Conservation (phyloP, 2,113 vertebrate species). For the Vulpes vulpes region DNA sequence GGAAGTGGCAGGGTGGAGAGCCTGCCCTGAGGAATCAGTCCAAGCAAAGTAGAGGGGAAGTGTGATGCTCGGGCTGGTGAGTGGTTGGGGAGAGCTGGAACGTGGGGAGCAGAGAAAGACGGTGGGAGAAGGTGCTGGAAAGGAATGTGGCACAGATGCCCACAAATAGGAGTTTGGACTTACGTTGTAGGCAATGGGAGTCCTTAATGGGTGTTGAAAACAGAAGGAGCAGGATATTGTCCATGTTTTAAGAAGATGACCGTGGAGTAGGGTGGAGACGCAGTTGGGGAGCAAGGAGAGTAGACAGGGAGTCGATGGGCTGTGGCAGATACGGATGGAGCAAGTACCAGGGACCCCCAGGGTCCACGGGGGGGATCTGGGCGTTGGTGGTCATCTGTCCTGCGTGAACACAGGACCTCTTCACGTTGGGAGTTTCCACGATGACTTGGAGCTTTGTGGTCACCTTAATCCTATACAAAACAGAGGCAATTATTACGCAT, state of each 20-base stretch:
- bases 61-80: not conserved
- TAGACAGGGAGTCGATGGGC: not conserved
- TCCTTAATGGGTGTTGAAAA: not conserved
- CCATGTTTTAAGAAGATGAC: not conserved
- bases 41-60: not conserved
- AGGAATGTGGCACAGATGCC: not conserved
- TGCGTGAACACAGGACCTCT: not conserved
- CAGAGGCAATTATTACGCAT: not conserved
- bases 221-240: not conserved
- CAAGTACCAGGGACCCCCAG: not conserved
- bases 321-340: too few species aligned
- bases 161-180: too few species aligned
- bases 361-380: not conserved
- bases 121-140: not conserved
- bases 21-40: not conserved
- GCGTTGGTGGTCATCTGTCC: fast-evolving
- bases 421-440: not conserved
- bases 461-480: not conserved
- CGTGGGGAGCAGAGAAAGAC: not conserved
- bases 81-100: fast-evolving
- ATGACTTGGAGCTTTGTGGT: not conserved
- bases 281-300: not conserved
- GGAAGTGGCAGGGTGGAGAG: not conserved
- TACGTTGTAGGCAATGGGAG: not conserved
- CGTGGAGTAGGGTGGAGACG: not conserved